A percentile compares a stretch with the other conserved stretches of the same genome.
These are phyloP conservation scores for Tetranychus piercei DNA, from an alignment of 2,888 invertebrate species.

Conservation along the genomic window DNA sequence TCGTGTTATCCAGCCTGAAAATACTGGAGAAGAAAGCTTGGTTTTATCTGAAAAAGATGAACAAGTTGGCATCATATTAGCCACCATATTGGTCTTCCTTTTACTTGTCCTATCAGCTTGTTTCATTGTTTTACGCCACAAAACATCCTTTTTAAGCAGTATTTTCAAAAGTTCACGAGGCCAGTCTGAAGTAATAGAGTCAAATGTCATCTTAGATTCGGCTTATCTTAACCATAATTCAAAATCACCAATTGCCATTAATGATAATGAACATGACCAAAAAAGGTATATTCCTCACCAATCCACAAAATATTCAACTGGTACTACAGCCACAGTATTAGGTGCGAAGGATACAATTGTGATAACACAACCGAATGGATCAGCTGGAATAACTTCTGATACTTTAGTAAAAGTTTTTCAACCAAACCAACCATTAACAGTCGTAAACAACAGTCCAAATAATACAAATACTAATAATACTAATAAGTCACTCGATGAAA, in stretches of 20 bases:
- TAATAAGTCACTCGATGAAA: neutral
- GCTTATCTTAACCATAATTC: neutral
- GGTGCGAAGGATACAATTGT: neutral
- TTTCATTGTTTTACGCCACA: neutral
- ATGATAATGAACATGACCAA: neutral
- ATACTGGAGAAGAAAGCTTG: slow-evolving; percentile 21
- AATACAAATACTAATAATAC: neutral
- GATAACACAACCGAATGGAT: neutral
- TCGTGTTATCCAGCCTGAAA: slow-evolving; percentile 21
- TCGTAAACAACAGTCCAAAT: neutral
- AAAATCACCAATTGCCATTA: neutral
- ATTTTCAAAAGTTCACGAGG: neutral
- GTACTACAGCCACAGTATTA: neutral
- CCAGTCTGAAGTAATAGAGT: neutral
- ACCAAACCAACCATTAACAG: neutral
- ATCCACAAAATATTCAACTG: neutral
- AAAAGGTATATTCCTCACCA: neutral
- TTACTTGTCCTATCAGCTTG: neutral
- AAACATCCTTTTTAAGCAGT: neutral
- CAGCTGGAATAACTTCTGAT: neutral
- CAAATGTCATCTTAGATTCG: neutral
- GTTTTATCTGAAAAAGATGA: slow-evolving; percentile 14
- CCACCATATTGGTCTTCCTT: slow-evolving; percentile 24
- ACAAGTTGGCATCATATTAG: slow-evolving; percentile 27
- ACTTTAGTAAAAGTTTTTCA: neutral